phyloP scores from a whole-genome alignment of 2,888 invertebrate species.

The Leucania comma region DNA sequence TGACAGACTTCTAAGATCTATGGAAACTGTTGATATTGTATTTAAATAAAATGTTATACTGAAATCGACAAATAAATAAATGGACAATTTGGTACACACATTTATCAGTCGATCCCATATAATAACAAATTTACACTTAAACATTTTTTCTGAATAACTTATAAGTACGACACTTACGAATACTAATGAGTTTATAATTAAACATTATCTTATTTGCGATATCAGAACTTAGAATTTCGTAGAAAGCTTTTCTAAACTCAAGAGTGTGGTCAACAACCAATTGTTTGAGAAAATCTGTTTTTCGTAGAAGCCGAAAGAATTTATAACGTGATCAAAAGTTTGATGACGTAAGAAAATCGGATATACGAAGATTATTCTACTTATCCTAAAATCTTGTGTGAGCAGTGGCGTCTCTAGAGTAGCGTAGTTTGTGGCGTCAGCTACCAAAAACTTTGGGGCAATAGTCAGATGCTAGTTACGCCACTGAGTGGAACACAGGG shows the following conservation, averaged over 20 bases:
- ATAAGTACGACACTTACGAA: constrained; percentile 51
- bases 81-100: constrained; percentile 5
- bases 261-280: constrained; percentile 17
- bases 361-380: constrained; percentile 40
- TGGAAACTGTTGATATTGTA: constrained; percentile 40
- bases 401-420: constrained; percentile 48
- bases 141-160: constrained; percentile 40
- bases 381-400: constrained; percentile 38
- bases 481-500: constrained; percentile 34
- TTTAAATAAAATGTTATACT: constrained; percentile 28
- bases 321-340: constrained; percentile 12
- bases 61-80: constrained; percentile 51
- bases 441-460: constrained; percentile 45
- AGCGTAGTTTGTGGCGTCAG: neutral
- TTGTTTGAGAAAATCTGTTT: constrained; percentile 7
- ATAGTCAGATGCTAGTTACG: constrained; percentile 35
- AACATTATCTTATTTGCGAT: constrained; percentile 47
- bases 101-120: constrained; percentile 44
- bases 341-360: constrained; percentile 9
- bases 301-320: neutral
- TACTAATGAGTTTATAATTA: constrained; percentile 58
- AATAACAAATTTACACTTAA: constrained; percentile 26
- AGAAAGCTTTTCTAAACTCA: constrained; percentile 12
- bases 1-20: constrained; percentile 43
- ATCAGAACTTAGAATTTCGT: constrained; percentile 24